These are phyloP conservation scores for Charaxes varanes DNA, from an alignment of 1,140 invertebrate genomes.

Conservation along the genomic window DNA sequence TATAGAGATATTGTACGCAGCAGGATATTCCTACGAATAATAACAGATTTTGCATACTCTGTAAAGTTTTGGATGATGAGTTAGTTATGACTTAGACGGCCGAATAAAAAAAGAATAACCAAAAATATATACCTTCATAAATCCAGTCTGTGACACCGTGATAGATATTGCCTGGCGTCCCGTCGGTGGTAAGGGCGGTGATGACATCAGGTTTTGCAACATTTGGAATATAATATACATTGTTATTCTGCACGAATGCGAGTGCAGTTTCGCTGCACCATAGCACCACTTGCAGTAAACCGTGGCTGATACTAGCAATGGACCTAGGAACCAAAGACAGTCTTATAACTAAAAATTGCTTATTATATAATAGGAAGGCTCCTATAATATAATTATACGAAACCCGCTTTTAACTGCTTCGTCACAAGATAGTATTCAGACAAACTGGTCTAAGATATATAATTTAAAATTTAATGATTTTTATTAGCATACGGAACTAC, in stretches of 20 bases:
- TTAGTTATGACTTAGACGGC: no score
- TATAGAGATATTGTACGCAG: no score
- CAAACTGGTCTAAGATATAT: no score
- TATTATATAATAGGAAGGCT: background rate
- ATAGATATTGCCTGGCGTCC: slow-evolving; percentile 79
- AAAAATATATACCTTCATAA: slow-evolving; percentile 75
- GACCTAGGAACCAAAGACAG: slow-evolving; percentile 28
- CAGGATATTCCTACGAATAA: no score
- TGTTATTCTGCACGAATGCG: slow-evolving; percentile 86
- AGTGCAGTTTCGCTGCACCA: slow-evolving; percentile 81
- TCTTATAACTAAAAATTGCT: background rate
- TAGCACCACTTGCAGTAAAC: slow-evolving; percentile 76
- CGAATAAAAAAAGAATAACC: slow-evolving; percentile 1
- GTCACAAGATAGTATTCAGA: no score
- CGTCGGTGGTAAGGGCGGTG: slow-evolving; percentile 76
- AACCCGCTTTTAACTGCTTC: no score
- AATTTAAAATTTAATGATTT: no score
- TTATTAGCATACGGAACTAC: no score
- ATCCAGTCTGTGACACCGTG: slow-evolving; percentile 87
- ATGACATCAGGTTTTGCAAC: slow-evolving; percentile 54
- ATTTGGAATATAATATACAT: slow-evolving; percentile 82
- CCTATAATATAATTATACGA: background rate
- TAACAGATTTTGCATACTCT: no score
- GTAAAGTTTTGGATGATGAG: no score
- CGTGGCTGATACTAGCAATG: slow-evolving; percentile 64